phyloP scores from a whole-genome alignment of 2,797 vertebrate genomes.

The Rhinophrynus dorsalis region DNA sequence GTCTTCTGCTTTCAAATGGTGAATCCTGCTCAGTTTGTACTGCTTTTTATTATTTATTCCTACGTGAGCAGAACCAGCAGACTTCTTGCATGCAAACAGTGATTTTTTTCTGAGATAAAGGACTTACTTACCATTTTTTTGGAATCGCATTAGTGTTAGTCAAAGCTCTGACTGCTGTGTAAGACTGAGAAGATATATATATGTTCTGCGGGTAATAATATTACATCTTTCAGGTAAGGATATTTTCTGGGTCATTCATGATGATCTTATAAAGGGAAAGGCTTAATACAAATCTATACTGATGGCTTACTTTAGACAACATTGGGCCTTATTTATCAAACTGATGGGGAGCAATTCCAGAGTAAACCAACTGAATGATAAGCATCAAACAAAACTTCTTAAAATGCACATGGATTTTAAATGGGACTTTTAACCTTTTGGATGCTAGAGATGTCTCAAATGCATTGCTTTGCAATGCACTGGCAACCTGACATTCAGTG shows the following conservation, averaged over 20 bases:
- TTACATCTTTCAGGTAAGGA: constrained; percentile 72
- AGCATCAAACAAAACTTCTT: too few relatives aligned
- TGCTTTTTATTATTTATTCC: constrained; percentile 72
- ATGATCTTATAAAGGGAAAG: constrained; percentile 58
- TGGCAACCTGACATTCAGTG: too few relatives aligned
- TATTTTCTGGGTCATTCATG: constrained; percentile 52
- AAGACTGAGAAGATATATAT: constrained; percentile 52
- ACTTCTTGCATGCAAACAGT: constrained; percentile 68
- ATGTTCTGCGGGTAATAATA: constrained; percentile 62
- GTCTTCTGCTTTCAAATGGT: constrained; percentile 62
- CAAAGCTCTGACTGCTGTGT: constrained; percentile 55
- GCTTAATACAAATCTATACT: constrained; percentile 46
- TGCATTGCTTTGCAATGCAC: too few relatives aligned
- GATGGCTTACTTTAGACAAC: constrained; percentile 67
- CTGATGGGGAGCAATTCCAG: too few relatives aligned
- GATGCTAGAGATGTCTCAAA: too few relatives aligned
- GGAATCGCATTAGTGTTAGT: constrained; percentile 59
- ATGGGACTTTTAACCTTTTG: too few relatives aligned
- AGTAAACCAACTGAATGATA: too few relatives aligned
- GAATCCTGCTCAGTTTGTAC: constrained; percentile 59
- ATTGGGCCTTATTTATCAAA: too few relatives aligned
- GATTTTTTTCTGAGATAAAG: constrained; percentile 61
- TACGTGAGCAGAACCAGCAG: constrained; percentile 70
- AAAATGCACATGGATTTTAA: too few relatives aligned
- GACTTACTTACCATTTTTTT: constrained; percentile 54